Conservation (phyloP, 2,888 invertebrate species). For the Tiliacea aurago region DNA sequence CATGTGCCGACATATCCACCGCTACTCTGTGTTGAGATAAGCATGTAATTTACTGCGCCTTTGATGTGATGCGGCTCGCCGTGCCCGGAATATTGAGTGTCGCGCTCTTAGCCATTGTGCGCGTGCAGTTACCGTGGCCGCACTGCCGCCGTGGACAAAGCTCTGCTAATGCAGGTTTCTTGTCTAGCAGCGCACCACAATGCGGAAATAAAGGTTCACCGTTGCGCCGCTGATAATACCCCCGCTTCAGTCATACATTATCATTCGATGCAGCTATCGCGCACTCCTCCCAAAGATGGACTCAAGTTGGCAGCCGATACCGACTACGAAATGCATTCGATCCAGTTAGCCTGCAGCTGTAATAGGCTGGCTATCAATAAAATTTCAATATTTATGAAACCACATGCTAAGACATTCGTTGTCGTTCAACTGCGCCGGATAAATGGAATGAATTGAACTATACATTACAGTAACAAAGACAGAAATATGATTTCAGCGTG, state of each 20-base stretch:
- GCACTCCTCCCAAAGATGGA: constrained; percentile 59
- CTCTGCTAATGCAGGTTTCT: constrained; percentile 74
- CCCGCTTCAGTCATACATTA: constrained; percentile 65
- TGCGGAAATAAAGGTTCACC: constrained; percentile 72
- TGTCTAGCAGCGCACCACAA: constrained; percentile 70
- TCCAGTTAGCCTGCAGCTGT: constrained; percentile 55
- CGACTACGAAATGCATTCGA: constrained; percentile 55
- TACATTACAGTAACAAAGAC: constrained; percentile 60
- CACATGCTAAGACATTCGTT: constrained; percentile 46
- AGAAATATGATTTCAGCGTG: constrained; percentile 49
- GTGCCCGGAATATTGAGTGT: constrained; percentile 76
- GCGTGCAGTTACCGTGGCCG: constrained; percentile 68
- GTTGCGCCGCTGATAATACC: constrained; percentile 64
- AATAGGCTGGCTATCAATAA: constrained; percentile 59
- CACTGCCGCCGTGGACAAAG: constrained; percentile 65
- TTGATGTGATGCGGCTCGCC: constrained; percentile 72
- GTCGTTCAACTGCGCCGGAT: constrained; percentile 47
- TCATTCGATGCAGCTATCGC: constrained; percentile 60
- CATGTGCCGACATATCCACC: constrained; percentile 56
- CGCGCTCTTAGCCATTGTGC: constrained; percentile 60
- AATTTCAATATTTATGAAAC: constrained; percentile 61
- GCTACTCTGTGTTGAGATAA: constrained; percentile 72
- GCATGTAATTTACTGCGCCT: constrained; percentile 73
- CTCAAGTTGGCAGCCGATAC: constrained; percentile 43
- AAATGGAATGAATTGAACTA: constrained; percentile 48